phyloP scores from a whole-genome alignment of 2,888 invertebrate genomes.

The Cerceris ruficornis region DNA sequence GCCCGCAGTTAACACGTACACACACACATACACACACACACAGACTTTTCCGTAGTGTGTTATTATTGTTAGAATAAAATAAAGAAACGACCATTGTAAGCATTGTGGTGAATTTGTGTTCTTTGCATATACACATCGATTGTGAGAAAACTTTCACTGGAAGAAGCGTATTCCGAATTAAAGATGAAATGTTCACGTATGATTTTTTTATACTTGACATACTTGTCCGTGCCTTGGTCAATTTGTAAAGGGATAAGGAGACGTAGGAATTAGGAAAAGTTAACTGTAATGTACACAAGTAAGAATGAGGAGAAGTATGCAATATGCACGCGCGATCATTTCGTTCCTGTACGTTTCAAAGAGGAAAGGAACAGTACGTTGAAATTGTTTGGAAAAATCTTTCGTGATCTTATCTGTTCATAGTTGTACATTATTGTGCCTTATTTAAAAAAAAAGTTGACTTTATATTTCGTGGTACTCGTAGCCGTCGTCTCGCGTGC shows the following conservation, averaged over 20 bases:
- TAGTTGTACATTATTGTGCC: conserved; percentile 12
- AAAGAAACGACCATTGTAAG: conserved; percentile 60
- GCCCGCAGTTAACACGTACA: not conserved
- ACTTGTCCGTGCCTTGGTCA: conserved; percentile 51
- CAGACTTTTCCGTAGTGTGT: conserved; percentile 55
- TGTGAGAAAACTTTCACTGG: conserved; percentile 13
- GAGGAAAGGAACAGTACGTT: not conserved
- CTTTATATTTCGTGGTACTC: conserved; percentile 5
- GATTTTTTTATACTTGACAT: conserved; percentile 43
- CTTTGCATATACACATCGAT: conserved; percentile 43
- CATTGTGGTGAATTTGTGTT: conserved; percentile 54
- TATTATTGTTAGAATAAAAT: conserved; percentile 62
- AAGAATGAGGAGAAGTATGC: conserved; percentile 17
- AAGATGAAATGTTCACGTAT: conserved; percentile 9
- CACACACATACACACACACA: conserved; percentile 4
- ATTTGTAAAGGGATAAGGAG: conserved; percentile 29
- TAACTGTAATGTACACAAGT: conserved; percentile 34
- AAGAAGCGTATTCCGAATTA: conserved; percentile 22
- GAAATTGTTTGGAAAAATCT: conserved; percentile 17
- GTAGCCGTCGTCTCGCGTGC: conserved; percentile 2
- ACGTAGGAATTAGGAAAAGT: conserved; percentile 25
- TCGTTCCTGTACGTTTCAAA: not conserved
- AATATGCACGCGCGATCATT: not conserved
- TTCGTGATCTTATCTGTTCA: conserved; percentile 11
- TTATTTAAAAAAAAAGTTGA: conserved; percentile 14